Percentiles rank a stretch among this genome's conserved stretches.
Conservation (phyloP, 1,140 invertebrate genomes). For the Scaptomyza graminum region DNA sequence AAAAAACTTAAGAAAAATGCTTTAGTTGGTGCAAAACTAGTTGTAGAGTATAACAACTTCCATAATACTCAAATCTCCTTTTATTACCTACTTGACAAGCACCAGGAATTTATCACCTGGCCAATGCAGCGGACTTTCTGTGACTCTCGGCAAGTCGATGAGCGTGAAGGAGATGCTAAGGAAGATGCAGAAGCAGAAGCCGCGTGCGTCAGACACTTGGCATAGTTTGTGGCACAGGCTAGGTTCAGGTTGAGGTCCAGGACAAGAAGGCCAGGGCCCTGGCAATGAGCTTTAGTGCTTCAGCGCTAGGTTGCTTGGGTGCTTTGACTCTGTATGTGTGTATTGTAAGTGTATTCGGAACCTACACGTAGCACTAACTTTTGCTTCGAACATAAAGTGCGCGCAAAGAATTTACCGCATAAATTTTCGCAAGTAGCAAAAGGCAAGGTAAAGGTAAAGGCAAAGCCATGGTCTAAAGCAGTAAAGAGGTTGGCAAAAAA, state of each 20-base stretch:
- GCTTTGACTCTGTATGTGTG: background rate
- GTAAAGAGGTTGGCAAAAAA: conserved; percentile 22
- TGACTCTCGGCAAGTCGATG: conserved; percentile 31
- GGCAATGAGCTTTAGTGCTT: conserved; percentile 16
- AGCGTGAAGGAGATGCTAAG: conserved; percentile 8
- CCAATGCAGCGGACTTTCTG: conserved; percentile 36
- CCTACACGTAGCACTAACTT: conserved; percentile 80
- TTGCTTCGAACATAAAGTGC: conserved; percentile 82
- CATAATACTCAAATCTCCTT: conserved; percentile 39
- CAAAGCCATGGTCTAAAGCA: conserved; percentile 8
- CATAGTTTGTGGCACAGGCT: conserved; percentile 69
- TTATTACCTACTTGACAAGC: conserved; percentile 56
- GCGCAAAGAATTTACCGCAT: conserved; percentile 82
- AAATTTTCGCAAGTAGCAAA: conserved; percentile 81
- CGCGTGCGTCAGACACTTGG: conserved; percentile 71
- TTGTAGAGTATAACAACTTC: conserved; percentile 30
- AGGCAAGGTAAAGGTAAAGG: conserved; percentile 53
- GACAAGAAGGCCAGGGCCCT: conserved; percentile 3
- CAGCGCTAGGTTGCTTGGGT: background rate
- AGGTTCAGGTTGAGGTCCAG: conserved; percentile 5
- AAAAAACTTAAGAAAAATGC: background rate
- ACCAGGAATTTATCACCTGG: conserved; percentile 64
- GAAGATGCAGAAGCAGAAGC: conserved; percentile 25
- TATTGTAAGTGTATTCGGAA: conserved; percentile 15
- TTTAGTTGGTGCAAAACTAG: background rate